Percentiles rank a stretch among this genome's conserved stretches.
These are phyloP conservation scores for Thalassophryne amazonica DNA, from an alignment of 2,797 vertebrate species.

Conservation along the genomic window DNA sequence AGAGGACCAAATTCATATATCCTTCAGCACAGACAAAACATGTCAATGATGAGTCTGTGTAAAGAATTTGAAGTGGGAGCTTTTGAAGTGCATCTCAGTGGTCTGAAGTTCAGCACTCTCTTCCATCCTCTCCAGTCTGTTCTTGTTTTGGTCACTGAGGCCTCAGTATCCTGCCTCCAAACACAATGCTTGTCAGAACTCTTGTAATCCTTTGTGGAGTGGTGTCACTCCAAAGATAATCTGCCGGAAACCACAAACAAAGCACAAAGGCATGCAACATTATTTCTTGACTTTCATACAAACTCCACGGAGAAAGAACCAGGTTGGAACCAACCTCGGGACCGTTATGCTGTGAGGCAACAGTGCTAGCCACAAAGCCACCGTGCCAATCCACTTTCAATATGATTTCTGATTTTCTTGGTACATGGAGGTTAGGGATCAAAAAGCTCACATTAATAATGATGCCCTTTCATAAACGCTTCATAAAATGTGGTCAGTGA, in stretches of 20 bases:
- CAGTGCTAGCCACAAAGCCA: too few species aligned
- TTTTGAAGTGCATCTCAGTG: conserved; percentile 55
- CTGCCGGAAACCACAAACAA: conserved; percentile 48
- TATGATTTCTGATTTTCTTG: too few species aligned
- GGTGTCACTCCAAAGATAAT: conserved; percentile 54
- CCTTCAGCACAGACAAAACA: conserved; percentile 49
- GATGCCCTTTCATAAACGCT: too few species aligned
- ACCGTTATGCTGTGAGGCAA: too few species aligned
- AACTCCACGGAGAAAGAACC: too few species aligned
- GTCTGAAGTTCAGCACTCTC: conserved; percentile 50
- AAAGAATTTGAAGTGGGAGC: conserved; percentile 39
- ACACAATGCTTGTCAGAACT: conserved; percentile 44
- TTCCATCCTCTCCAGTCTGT: conserved; percentile 53
- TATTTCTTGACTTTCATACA: conserved; percentile 20
- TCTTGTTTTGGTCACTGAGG: conserved; percentile 49
- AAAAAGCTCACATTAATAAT: too few species aligned
- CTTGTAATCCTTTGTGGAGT: conserved; percentile 50
- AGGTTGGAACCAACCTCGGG: too few species aligned
- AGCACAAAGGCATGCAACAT: conserved; percentile 29
- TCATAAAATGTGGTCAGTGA: too few species aligned
- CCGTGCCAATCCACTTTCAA: too few species aligned
- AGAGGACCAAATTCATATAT: conserved; percentile 34
- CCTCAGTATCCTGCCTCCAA: conserved; percentile 47
- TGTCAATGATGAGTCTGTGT: conserved; percentile 50
- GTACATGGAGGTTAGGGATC: too few species aligned